A percentile compares a stretch with the other conserved stretches of the same genome.
These are phyloP conservation scores for Ypsolopha sequella DNA, from an alignment of 2,888 invertebrate species.

Conservation along the genomic window DNA sequence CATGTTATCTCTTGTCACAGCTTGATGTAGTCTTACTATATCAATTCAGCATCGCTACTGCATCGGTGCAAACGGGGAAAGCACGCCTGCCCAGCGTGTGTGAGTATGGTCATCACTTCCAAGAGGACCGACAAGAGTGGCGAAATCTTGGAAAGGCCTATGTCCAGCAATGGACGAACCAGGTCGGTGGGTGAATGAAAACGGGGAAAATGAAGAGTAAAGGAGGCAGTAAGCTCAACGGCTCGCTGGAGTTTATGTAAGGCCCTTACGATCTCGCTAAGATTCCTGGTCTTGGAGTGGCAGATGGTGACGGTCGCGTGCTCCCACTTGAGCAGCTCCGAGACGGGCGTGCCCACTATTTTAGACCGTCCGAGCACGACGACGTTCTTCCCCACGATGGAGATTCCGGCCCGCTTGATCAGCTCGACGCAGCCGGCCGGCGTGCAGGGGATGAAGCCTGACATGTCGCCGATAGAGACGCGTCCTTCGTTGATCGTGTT, in stretches of 20 bases:
- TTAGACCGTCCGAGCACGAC: conserved; percentile 97
- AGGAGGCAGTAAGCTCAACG: background rate
- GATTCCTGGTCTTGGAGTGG: conserved; percentile 92
- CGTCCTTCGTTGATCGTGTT: conserved; percentile 95
- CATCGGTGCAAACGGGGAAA: no score
- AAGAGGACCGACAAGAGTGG: no score
- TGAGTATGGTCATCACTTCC: no score
- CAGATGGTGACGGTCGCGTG: conserved; percentile 97
- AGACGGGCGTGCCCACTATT: conserved; percentile 96
- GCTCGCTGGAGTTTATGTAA: background rate
- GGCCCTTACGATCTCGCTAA: conserved; percentile 76
- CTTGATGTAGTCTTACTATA: no score
- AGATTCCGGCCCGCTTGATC: conserved; percentile 82
- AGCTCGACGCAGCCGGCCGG: conserved; percentile 96
- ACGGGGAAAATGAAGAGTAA: no score
- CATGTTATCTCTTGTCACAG: no score
- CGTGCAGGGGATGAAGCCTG: conserved; percentile 95
- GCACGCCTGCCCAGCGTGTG: no score
- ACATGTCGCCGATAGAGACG: conserved; percentile 89
- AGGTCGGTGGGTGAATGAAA: no score
- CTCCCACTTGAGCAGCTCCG: conserved; percentile 95
- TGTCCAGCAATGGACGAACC: no score
- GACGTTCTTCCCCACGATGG: conserved; percentile 85
- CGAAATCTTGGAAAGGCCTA: no score
- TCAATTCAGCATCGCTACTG: no score